Evolutionary conservation across 2,888 invertebrate species (phyloP).

Genomic region (Liposcelis brunnea): DNA sequence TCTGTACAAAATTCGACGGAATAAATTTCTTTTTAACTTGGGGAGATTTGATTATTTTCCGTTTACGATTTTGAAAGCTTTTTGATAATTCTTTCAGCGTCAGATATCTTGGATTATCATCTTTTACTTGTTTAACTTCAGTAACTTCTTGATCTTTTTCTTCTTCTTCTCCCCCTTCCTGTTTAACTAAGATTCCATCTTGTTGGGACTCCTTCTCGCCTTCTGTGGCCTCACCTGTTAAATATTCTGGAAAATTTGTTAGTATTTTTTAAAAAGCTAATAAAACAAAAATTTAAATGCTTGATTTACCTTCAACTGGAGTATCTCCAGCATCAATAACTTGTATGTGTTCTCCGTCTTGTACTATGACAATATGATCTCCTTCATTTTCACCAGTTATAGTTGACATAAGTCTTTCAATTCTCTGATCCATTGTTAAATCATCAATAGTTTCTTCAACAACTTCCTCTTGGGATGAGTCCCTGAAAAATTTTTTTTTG

Average conservation of each 20-base stretch:
- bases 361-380: conserved; percentile 1
- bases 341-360: not conserved
- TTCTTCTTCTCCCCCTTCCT: not conserved
- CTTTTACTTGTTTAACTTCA: not conserved
- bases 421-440: no score
- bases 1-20: not conserved
- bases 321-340: conserved; percentile 3
- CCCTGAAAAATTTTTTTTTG: conserved; percentile 2
- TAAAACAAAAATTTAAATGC: not conserved
- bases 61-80: not conserved
- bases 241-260: not conserved
- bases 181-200: not conserved
- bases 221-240: no score
- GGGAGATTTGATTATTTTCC: not conserved
- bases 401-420: conserved; percentile 2
- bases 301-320: not conserved
- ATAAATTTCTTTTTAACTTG: not conserved
- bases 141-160: not conserved
- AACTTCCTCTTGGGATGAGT: conserved; percentile 2
- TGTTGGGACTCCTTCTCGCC: conserved; percentile 1
- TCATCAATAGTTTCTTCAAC: not conserved
- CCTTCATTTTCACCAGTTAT: conserved; percentile 2
- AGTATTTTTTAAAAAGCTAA: not conserved
- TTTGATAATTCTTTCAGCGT: conserved; percentile 2
- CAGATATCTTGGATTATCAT: not conserved